Percentiles rank a stretch among this genome's conserved stretches.
These are phyloP conservation scores for Nomada ferruginata DNA, from an alignment of 2,888 invertebrate species.

Conservation along the genomic window DNA sequence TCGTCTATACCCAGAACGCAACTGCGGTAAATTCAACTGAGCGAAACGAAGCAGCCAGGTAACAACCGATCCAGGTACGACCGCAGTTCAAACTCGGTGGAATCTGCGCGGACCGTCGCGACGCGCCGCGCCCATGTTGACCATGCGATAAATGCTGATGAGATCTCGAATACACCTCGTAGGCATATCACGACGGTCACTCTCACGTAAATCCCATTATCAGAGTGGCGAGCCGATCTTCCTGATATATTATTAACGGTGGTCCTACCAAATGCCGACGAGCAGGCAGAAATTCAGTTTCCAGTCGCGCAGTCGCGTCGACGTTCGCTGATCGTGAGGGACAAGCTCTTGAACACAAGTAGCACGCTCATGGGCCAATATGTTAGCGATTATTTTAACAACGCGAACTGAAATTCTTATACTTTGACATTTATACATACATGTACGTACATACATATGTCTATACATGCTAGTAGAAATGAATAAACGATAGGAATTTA, in stretches of 20 bases:
- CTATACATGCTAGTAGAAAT: neutral
- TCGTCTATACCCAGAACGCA: conserved; percentile 55
- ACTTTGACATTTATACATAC: neutral
- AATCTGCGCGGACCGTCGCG: conserved; percentile 62
- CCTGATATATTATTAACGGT: conserved; percentile 25
- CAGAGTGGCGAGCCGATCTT: conserved; percentile 27
- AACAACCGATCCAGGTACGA: too few species aligned
- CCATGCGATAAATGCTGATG: conserved; percentile 71
- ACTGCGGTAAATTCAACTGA: conserved; percentile 60
- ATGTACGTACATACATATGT: neutral
- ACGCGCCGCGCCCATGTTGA: conserved; percentile 4
- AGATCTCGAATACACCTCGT: conserved; percentile 64
- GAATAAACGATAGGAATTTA: conserved; percentile 39
- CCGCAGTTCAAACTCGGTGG: conserved; percentile 70
- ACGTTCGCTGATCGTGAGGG: neutral
- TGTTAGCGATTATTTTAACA: conserved; percentile 31
- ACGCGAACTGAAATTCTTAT: too few species aligned
- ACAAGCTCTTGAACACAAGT: neutral
- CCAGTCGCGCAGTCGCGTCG: neutral
- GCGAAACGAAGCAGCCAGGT: conserved; percentile 42
- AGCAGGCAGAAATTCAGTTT: neutral
- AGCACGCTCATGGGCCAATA: conserved; percentile 15
- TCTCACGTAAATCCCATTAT: conserved; percentile 53
- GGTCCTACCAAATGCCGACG: neutral
- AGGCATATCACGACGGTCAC: conserved; percentile 34